These are phyloP conservation scores for Carlito syrichta DNA, from an alignment of 2,113 vertebrate genomes.

Conservation along the genomic window DNA sequence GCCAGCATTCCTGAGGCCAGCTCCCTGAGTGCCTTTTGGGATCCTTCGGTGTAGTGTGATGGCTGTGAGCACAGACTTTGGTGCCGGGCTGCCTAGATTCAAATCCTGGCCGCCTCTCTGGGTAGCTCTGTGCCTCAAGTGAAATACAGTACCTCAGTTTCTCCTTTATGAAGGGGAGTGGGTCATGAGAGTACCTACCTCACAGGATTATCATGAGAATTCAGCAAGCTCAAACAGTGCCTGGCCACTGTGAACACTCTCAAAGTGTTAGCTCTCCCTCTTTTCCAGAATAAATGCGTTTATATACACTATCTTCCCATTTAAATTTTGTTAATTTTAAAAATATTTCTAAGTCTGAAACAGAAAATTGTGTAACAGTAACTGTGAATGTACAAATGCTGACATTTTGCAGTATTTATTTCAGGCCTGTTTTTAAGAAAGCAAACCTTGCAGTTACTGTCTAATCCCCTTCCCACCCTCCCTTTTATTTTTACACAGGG, in stretches of 20 bases:
- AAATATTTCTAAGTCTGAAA: background rate
- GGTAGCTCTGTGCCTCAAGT: background rate
- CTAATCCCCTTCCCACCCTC: background rate
- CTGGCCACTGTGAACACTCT: background rate
- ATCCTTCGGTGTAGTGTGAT: accelerated
- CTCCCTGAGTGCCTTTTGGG: background rate
- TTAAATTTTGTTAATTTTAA: background rate
- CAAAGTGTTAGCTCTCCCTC: background rate
- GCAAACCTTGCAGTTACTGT: conserved; percentile 11
- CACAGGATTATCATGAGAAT: background rate
- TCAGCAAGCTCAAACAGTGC: background rate
- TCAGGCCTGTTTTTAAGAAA: conserved; percentile 62
- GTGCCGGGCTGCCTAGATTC: background rate
- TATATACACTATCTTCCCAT: background rate
- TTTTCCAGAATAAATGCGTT: background rate
- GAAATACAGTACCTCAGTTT: background rate
- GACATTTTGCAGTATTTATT: conserved; percentile 12
- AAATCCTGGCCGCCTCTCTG: accelerated
- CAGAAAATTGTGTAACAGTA: background rate
- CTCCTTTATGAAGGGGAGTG: background rate
- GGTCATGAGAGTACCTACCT: background rate
- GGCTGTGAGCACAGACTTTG: background rate
- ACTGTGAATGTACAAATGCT: background rate
- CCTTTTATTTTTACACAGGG: conserved; percentile 58
- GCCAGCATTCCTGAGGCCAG: background rate